phyloP scores from a whole-genome alignment of 92 coral and sea anemone species.

The Zoanthus sansibaricus region DNA sequence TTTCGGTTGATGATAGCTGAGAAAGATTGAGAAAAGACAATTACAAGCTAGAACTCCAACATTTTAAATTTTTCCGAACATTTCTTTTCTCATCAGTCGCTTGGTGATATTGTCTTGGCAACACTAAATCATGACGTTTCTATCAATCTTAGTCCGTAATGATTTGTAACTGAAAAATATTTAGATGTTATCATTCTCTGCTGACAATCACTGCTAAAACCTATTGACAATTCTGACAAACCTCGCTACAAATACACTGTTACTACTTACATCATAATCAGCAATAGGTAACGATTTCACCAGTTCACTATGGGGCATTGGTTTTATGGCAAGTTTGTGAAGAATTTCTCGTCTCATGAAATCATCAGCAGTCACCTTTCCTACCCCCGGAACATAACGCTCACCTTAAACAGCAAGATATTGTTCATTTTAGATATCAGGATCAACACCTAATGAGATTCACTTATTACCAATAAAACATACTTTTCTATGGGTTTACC shows the following conservation, averaged over 20 bases:
- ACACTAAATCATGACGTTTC: too few species aligned
- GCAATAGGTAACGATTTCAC: constrained; percentile 78
- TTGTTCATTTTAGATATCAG: too few species aligned
- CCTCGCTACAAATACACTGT: background rate
- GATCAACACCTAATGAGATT: background rate
- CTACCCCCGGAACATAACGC: constrained; percentile 85
- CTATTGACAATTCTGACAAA: background rate
- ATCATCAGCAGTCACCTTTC: constrained; percentile 81
- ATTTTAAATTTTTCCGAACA: too few species aligned
- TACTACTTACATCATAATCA: constrained; percentile 68
- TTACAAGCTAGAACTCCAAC: too few species aligned
- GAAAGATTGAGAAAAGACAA: too few species aligned
- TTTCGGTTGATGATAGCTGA: too few species aligned
- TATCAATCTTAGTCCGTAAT: too few species aligned
- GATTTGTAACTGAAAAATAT: too few species aligned
- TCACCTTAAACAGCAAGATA: constrained; percentile 75
- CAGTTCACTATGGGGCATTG: constrained; percentile 97
- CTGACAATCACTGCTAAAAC: background rate
- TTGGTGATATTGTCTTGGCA: too few species aligned
- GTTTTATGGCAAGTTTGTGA: constrained; percentile 86
- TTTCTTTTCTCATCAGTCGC: too few species aligned
- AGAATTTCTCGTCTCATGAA: constrained; percentile 86
- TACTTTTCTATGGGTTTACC: too few species aligned
- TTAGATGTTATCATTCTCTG: too few species aligned
- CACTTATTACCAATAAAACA: background rate